Evolutionary conservation across 2,888 invertebrate genomes (phyloP).

Genomic region (Limnephilus rhombicus): DNA sequence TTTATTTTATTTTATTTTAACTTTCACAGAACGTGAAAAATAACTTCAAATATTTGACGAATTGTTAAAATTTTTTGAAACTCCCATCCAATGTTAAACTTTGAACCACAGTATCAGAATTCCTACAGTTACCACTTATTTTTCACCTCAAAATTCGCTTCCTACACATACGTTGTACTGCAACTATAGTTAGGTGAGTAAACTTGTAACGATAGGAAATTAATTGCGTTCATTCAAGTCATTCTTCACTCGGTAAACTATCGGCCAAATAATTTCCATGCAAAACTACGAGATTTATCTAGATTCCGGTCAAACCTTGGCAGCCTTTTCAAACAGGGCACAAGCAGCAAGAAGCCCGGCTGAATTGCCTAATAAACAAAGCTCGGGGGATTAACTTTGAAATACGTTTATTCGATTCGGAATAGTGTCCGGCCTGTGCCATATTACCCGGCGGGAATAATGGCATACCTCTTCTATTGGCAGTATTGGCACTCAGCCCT

Average conservation of each 20-base stretch:
- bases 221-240: neutral
- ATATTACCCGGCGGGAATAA: conserved; percentile 4
- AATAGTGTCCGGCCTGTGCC: neutral
- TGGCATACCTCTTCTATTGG: neutral
- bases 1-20: too few relatives aligned
- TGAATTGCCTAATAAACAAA: neutral
- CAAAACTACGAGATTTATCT: neutral
- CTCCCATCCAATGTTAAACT: too few relatives aligned
- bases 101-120: too few relatives aligned
- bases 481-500: conserved; percentile 3
- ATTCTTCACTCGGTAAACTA: neutral
- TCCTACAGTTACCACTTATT: too few relatives aligned
- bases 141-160: too few relatives aligned
- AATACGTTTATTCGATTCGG: conserved; percentile 15
- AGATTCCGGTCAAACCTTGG: neutral
- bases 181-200: too few relatives aligned
- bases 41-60: too few relatives aligned
- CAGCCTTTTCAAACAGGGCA: neutral
- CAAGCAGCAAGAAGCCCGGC: neutral
- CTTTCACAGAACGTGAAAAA: too few relatives aligned
- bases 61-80: too few relatives aligned
- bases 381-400: conserved; percentile 15
- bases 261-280: neutral
- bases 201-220: too few relatives aligned
- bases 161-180: too few relatives aligned